A percentile compares a stretch with the other conserved stretches of the same genome.
phyloP scores from a whole-genome alignment of 2,888 invertebrate species.

The Dioctria linearis region DNA sequence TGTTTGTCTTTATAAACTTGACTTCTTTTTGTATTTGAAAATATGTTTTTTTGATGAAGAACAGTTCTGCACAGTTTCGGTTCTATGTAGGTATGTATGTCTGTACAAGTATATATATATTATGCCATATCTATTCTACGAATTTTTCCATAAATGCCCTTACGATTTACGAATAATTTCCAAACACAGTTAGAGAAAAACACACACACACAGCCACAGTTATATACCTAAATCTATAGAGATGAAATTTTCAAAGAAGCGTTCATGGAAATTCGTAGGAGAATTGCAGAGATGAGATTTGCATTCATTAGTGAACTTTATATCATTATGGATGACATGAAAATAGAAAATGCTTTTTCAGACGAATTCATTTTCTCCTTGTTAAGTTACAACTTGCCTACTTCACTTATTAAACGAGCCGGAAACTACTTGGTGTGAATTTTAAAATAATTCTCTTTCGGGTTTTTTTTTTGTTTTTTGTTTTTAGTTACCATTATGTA shows the following conservation, averaged over 20 bases:
- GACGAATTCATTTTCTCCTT: conserved; percentile 10
- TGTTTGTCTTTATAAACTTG: conserved; percentile 18
- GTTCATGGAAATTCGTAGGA: conserved; percentile 30
- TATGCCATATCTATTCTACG: neutral
- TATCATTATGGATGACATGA: conserved; percentile 5
- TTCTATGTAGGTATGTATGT: conserved; percentile 1
- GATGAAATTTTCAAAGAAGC: conserved; percentile 25
- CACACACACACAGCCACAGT: neutral
- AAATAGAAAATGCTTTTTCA: conserved; percentile 24
- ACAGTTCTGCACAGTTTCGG: conserved; percentile 24
- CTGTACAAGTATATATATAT: conserved; percentile 7
- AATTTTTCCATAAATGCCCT: conserved; percentile 9
- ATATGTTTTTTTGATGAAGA: conserved; percentile 16
- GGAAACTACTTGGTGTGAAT: neutral
- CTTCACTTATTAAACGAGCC: neutral
- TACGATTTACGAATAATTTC: conserved; percentile 16
- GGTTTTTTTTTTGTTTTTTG: too few species aligned
- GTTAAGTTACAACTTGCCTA: conserved; percentile 4
- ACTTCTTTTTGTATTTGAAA: neutral
- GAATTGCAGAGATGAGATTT: conserved; percentile 38
- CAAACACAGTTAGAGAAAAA: neutral
- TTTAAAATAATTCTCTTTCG: neutral
- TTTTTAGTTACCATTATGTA: too few species aligned
- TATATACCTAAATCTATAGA: conserved; percentile 10
- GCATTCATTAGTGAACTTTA: conserved; percentile 39